Base-by-base conservation (phyloP, 1,140 invertebrate species). In the Caenorhabditis remanei region DNA sequence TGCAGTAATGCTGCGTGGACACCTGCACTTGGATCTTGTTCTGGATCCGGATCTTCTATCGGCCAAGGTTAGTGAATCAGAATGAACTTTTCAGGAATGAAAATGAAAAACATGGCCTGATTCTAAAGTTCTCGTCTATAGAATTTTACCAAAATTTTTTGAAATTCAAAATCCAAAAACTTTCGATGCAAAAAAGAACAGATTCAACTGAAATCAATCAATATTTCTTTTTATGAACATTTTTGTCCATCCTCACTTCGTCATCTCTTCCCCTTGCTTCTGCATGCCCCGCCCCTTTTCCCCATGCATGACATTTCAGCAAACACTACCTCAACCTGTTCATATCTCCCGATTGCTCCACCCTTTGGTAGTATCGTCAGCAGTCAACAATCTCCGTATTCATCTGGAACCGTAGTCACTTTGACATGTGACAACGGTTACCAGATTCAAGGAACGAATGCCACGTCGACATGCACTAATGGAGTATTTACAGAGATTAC, bases 291-390 rank as follows among this genome's bases (percentile, higher is more conserved):
- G 14, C 8, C 50, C 8, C 9, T 9, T 50, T 16, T 16, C 50
- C 16, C 50, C 50, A 53, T 16, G 32, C 32, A 32, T 32, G 32
- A 32, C 32, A 32, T 53, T 53, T 53, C 50, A 53, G 50, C 50
- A 67, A 13, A 21, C 40, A 32, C 71, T 46, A 21, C 46, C 46
- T 53, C 71, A n/a, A 50, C 71, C 9, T 79, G 71, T n/a, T 50
- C 46, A 50, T 50, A 46, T 24, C 46, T 79, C 9, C 71, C 71
- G 53, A 79, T 79, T 79, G 46, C 71, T 32, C 71, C 71, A 21
- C 46, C 46, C 43, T 79, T 53, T n/a, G 46, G 71, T 24, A 79
- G 46, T n/a, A 79, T 79, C 53, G 71, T 79, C 7, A 79, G 46
- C 19, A 50, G 71, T 24, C 71, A 79, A 24, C 21, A 46, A 11